Base-by-base conservation (phyloP, 2,113 vertebrate genomes). In the Nansenia antarctica region DNA sequence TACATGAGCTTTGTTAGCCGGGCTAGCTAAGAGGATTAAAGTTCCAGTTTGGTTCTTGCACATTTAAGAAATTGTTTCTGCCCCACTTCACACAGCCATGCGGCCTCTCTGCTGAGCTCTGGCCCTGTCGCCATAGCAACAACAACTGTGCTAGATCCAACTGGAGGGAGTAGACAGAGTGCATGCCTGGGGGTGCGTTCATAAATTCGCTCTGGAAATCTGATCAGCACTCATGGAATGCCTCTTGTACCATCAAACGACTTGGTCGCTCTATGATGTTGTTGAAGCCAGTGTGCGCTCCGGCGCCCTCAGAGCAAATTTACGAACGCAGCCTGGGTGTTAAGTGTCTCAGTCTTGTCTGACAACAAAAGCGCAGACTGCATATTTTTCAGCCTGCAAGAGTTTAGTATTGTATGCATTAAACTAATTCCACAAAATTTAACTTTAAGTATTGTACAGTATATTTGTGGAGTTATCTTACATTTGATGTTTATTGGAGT, bases 11-110 rank as follows among this genome's bases (percentile, higher is more conserved):
- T 86, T 86, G 86, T 91, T 89, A 86, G 86, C 82, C 69, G 62
- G 72, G 80, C 82, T 57, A 71, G 82, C 85, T 92, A 92, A 93
- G 90, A 88, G 86, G 90, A 92, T 91, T 91, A 91, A 88, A 87
- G 85, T 88, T 91, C 86, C 85, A 86, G 88, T 89, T 90, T 90
- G 89, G 86, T 87, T 90, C 88, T 82, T 86, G 86, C 82, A 85
- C 90, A 88, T 88, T 90, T 90, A 90, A 88, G 82, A 90, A 92
- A 91, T 91, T 88, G 86, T 89, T 91, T 92, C 91, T 88, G 91
- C 90, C 84, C 88, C 89, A 89, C 86, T 92, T 91, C 90, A 92
- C 89, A 83, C 78, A 34, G 71, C 26, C 8, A 69, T 52, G 65
- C 80, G 83, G 79, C 86, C 77, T 88, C 81, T 85, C 84, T 73